phyloP scores from a whole-genome alignment of 2,888 invertebrate genomes.

The Macaria liturata region DNA sequence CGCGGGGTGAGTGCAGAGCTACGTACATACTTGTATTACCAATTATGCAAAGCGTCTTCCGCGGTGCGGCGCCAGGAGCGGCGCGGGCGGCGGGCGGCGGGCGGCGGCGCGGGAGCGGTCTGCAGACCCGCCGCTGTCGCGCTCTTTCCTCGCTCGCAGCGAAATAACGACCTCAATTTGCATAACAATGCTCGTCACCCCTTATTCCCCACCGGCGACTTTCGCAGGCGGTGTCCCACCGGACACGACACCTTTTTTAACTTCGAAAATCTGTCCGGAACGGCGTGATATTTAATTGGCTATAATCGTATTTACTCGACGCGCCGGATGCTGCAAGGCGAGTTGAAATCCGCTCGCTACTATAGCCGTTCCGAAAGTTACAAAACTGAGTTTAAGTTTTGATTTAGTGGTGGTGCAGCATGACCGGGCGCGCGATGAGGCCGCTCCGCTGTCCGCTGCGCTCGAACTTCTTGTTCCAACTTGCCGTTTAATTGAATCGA shows the following conservation, averaged over 20 bases:
- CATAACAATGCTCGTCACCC: constrained; percentile 83
- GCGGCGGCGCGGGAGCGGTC: constrained; percentile 42
- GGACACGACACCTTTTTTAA: constrained; percentile 72
- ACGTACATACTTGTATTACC: constrained; percentile 73
- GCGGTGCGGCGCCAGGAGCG: constrained; percentile 65
- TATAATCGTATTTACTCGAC: constrained; percentile 28
- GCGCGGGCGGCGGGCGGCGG: constrained; percentile 41
- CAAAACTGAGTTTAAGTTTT: constrained; percentile 45
- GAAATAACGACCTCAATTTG: constrained; percentile 83
- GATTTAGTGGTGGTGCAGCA: constrained; percentile 52
- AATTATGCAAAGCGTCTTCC: constrained; percentile 82
- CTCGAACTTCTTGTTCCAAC: constrained; percentile 75
- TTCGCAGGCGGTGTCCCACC: constrained; percentile 73
- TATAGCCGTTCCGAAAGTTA: constrained; percentile 31
- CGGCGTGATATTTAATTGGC: constrained; percentile 40
- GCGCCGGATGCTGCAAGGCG: constrained; percentile 12
- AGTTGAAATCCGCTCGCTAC: constrained; percentile 30
- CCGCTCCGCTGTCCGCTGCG: constrained; percentile 49
- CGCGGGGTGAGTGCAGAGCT: constrained; percentile 25
- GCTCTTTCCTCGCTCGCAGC: constrained; percentile 81
- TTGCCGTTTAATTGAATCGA: constrained; percentile 82
- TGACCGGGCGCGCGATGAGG: constrained; percentile 33
- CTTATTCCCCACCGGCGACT: constrained; percentile 77
- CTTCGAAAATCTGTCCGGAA: constrained; percentile 60
- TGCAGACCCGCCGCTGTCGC: constrained; percentile 69